Conservation (phyloP, 2,888 invertebrate species). For the Omphaloscelis lunosa region DNA sequence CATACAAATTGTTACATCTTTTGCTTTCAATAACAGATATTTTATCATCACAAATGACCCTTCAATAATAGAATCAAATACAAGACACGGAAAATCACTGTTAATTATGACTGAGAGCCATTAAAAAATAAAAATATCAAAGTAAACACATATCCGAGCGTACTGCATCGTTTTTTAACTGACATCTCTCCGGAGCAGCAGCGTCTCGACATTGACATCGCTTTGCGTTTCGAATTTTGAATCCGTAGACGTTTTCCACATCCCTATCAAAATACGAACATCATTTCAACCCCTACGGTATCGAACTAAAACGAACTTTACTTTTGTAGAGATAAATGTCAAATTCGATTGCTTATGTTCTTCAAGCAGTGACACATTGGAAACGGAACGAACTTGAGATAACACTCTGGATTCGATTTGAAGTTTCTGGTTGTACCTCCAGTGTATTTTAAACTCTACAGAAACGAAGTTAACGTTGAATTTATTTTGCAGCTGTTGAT, state of each 20-base stretch:
- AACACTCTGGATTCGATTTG: conserved; percentile 83
- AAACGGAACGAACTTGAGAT: conserved; percentile 82
- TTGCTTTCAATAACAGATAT: conserved; percentile 17
- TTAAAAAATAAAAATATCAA: conserved; percentile 61
- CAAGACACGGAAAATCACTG: conserved; percentile 53
- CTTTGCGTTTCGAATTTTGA: conserved; percentile 85
- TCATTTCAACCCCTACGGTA: conserved; percentile 63
- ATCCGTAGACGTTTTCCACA: conserved; percentile 81
- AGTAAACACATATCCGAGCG: conserved; percentile 48
- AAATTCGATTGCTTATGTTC: conserved; percentile 71
- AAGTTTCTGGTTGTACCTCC: conserved; percentile 74
- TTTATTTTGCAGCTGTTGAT: conserved; percentile 67
- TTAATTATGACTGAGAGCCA: conserved; percentile 62
- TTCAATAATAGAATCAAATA: conserved; percentile 31
- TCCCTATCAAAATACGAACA: conserved; percentile 72
- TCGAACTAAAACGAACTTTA: conserved; percentile 71
- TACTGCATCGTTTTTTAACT: conserved; percentile 72
- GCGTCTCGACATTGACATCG: conserved; percentile 78
- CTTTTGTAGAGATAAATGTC: conserved; percentile 70
- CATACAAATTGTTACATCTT: background rate
- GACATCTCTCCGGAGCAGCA: conserved; percentile 76
- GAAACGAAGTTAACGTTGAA: conserved; percentile 69
- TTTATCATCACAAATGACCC: conserved; percentile 19
- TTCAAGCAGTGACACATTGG: conserved; percentile 76
- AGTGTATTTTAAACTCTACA: conserved; percentile 77